Evolutionary conservation across 92 coral and sea anemone species (phyloP).

Genomic region (Zoanthus solanderi): DNA sequence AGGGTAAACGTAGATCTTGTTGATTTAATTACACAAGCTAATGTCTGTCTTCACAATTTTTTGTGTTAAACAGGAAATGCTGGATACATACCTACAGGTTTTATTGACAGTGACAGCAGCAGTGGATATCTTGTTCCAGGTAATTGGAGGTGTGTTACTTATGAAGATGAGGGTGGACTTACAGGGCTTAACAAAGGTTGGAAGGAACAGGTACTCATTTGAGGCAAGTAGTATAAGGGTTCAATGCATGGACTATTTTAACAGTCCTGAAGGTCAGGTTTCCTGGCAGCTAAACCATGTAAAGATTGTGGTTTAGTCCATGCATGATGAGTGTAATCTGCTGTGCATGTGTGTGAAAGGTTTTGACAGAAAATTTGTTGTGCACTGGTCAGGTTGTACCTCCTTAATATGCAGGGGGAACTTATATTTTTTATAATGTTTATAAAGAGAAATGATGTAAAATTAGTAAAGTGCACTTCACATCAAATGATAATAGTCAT

Average conservation of each 20-base stretch:
- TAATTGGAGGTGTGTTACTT: constrained; percentile 17
- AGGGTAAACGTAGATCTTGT: constrained; percentile 29
- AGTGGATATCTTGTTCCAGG: constrained; percentile 34
- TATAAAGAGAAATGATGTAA: too few relatives aligned
- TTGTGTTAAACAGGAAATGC: constrained; percentile 32
- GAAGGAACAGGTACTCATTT: constrained; percentile 36
- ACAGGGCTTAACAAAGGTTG: constrained; percentile 1
- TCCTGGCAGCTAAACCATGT: constrained; percentile 38
- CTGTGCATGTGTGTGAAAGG: constrained; percentile 2
- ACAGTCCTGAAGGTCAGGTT: constrained; percentile 38
- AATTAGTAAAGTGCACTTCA: too few relatives aligned
- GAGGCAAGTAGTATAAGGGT: constrained; percentile 36
- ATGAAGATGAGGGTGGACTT: constrained; percentile 44
- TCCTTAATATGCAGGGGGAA: background rate
- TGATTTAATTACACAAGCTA: constrained; percentile 4
- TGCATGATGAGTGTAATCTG: constrained; percentile 6
- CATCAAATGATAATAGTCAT: too few relatives aligned
- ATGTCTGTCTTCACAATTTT: constrained; percentile 8
- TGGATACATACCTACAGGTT: constrained; percentile 32
- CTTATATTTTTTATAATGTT: background rate
- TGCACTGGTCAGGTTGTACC: background rate
- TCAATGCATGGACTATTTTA: constrained; percentile 25
- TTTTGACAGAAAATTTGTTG: background rate
- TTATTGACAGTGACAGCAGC: constrained; percentile 35
- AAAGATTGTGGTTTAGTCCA: constrained; percentile 23